Percentiles rank a stretch among this genome's conserved stretches.
phyloP scores from a whole-genome alignment of 2,113 vertebrate species.

The Scomber colias region DNA sequence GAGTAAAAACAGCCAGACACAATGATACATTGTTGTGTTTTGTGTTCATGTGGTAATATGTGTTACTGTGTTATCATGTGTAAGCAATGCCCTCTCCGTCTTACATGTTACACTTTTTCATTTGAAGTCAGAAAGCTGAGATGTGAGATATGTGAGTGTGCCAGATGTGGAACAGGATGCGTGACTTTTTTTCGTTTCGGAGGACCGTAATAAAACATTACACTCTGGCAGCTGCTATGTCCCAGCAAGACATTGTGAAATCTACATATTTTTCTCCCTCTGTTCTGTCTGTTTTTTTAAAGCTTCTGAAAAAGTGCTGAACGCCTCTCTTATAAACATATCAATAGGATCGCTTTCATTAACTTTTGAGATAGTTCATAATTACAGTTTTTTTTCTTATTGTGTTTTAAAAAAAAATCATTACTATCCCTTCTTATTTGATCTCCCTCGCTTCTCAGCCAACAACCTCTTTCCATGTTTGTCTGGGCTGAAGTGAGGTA shows the following conservation, averaged over 20 bases:
- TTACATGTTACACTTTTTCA: not conserved
- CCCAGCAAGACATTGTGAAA: slow-evolving; percentile 26
- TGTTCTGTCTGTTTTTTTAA: slow-evolving; percentile 10
- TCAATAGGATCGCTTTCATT: not conserved
- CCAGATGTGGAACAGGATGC: slow-evolving; percentile 52
- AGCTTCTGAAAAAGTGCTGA: not conserved
- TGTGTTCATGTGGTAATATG: no score
- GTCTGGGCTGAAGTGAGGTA: slow-evolving; percentile 19
- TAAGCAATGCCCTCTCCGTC: not conserved
- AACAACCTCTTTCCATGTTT: slow-evolving; percentile 38
- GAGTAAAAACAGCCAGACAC: slow-evolving; percentile 52
- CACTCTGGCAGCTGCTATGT: slow-evolving; percentile 33
- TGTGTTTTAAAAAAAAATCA: not conserved
- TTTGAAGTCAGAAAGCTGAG: slow-evolving; percentile 34
- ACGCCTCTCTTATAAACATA: not conserved
- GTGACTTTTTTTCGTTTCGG: slow-evolving; percentile 17
- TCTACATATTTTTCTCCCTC: slow-evolving; percentile 12
- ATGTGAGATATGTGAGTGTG: slow-evolving; percentile 25
- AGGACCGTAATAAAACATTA: slow-evolving; percentile 38
- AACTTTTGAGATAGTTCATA: not conserved
- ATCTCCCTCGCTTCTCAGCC: not conserved
- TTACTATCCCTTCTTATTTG: not conserved
- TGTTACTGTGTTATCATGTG: no score
- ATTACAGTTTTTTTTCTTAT: not conserved
- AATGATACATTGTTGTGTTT: slow-evolving; percentile 46